These are phyloP conservation scores for Pammene aurita DNA, from an alignment of 2,888 invertebrate species.

Conservation along the genomic window DNA sequence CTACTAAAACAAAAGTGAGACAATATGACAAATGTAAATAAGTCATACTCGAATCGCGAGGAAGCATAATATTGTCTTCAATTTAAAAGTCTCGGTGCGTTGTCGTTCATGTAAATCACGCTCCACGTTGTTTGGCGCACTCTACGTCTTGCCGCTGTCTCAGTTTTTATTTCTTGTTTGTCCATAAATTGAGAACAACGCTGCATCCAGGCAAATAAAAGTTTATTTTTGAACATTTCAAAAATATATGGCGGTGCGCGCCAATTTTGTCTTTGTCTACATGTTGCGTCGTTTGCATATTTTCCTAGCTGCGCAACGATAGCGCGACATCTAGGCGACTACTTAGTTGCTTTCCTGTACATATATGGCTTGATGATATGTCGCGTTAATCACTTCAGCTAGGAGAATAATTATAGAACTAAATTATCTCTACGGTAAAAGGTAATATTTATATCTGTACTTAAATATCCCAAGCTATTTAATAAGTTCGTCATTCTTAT, in stretches of 20 bases:
- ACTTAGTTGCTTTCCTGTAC: neutral
- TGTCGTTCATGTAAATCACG: constrained; percentile 49
- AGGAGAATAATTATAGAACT: neutral
- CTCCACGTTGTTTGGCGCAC: constrained; percentile 47
- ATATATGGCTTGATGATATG: neutral
- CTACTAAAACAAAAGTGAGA: constrained; percentile 8
- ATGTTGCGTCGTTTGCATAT: neutral
- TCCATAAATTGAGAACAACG: constrained; percentile 50
- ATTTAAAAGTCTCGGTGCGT: constrained; percentile 47
- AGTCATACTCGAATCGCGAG: constrained; percentile 37
- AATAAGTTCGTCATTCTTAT: too few relatives aligned
- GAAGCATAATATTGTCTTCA: constrained; percentile 46
- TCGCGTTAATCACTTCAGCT: neutral
- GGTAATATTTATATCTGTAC: too few relatives aligned
- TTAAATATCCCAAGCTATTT: too few relatives aligned
- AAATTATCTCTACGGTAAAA: too few relatives aligned
- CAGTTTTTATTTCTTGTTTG: constrained; percentile 50
- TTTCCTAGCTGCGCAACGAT: neutral
- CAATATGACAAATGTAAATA: constrained; percentile 36
- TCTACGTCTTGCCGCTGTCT: constrained; percentile 47
- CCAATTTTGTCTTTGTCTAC: constrained; percentile 29
- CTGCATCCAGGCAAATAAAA: constrained; percentile 46
- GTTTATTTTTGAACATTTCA: constrained; percentile 46
- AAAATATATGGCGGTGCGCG: constrained; percentile 36
- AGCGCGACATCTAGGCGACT: neutral